Evolutionary conservation across 2,797 vertebrate species (phyloP), one percentile per base, ranked within the genome.

Genomic region (Sphenopsis melanotis): DNA sequence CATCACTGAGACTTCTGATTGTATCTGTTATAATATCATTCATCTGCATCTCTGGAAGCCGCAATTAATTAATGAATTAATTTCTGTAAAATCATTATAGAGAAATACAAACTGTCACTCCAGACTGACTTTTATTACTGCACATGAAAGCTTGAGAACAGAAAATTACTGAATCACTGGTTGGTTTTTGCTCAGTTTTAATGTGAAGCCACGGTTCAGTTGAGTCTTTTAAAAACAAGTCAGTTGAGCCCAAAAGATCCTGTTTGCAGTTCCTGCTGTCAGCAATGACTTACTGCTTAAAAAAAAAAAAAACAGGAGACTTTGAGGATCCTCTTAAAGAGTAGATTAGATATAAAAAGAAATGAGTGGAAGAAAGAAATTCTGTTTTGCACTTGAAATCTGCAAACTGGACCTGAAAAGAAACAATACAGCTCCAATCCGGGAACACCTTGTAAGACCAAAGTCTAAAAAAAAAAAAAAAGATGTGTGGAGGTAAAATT

Each of bases 271-370:
- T 95, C 60, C 42, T 14, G 21, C 52, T 94, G 64, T 93, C 64
- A 95, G 75, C 15, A 92, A 42, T 47, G 22, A 70, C 42, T 87
- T 83, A 46, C n/a, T 95, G 81, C 24, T 82, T 77, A 37, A 87
- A 94, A 84, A 26, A 60, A 89, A 90, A 23, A 60, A 64, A 17
- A 1, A 1, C 27, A 5, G 37, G 64, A 94, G 82, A 87, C 89
- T 84, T 87, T 27, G 29, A 89, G 82, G 34, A 65, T 91, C 78
- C 84, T 87, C 46, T 90, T 27, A 34, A 85, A 80, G 46, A 29
- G 17, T n/a, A 83, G 83, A 89, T 93, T 92, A 92, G 90, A 89
- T 85, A 90, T 23, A 89, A 90, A 93, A 90, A 93, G 15, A 80
- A 85, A 75, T 37, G 10, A 75, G 24, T 71, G 57, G n/a, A 83